Evolutionary conservation across 2,888 invertebrate genomes (phyloP).

Genomic region (Pyrochroa serraticornis): DNA sequence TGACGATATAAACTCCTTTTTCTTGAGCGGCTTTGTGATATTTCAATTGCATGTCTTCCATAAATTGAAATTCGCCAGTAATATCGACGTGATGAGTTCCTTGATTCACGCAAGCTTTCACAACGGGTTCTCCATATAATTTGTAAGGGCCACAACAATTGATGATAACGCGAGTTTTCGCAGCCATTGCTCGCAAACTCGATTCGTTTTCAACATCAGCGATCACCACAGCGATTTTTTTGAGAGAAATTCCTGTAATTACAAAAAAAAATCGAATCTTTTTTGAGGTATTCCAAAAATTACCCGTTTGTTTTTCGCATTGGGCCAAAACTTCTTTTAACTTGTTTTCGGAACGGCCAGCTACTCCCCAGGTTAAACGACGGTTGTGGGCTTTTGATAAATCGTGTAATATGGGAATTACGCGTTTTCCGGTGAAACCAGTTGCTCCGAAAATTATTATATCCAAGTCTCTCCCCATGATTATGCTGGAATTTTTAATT

Average conservation of each 20-base stretch:
- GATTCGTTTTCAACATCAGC: constrained; percentile 79
- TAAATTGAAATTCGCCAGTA: constrained; percentile 82
- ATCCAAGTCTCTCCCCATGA: constrained; percentile 63
- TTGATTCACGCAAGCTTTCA: constrained; percentile 79
- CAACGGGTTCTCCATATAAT: constrained; percentile 89
- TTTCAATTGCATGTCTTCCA: constrained; percentile 66
- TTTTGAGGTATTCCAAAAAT: constrained; percentile 32
- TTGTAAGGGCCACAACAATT: constrained; percentile 93
- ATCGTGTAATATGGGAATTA: constrained; percentile 69
- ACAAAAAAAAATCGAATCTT: neutral
- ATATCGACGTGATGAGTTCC: constrained; percentile 90
- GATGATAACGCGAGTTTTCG: constrained; percentile 76
- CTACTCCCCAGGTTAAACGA: constrained; percentile 82
- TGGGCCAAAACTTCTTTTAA: constrained; percentile 48
- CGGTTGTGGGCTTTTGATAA: constrained; percentile 57
- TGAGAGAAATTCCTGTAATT: neutral
- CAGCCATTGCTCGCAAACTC: constrained; percentile 81
- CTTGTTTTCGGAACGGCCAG: constrained; percentile 74
- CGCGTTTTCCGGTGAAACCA: constrained; percentile 90
- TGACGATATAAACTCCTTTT: constrained; percentile 82
- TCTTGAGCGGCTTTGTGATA: constrained; percentile 77
- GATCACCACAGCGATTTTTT: constrained; percentile 49
- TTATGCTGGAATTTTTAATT: too few relatives aligned
- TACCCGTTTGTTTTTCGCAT: constrained; percentile 58
- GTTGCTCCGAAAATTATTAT: constrained; percentile 92